Percentiles rank a stretch among this genome's conserved stretches.
These are phyloP conservation scores for Sebastiscus tertius DNA, from an alignment of 2,797 vertebrate genomes.

Conservation along the genomic window DNA sequence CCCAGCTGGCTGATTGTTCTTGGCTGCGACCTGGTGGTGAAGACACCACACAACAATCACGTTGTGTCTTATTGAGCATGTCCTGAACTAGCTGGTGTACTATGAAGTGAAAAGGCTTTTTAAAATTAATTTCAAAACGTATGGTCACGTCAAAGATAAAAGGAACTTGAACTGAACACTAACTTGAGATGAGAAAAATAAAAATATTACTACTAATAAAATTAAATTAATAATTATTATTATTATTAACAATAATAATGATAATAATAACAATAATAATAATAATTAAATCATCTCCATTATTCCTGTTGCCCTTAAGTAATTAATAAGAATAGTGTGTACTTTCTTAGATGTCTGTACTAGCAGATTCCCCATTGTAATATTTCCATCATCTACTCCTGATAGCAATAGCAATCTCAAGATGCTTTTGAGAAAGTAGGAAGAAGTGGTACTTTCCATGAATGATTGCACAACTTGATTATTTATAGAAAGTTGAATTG, in stretches of 20 bases:
- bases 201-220: too few relatives aligned
- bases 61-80: background rate
- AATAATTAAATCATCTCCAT: too few relatives aligned
- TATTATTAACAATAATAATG: too few relatives aligned
- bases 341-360: too few relatives aligned
- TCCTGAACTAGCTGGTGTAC: background rate
- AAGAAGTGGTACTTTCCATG: background rate
- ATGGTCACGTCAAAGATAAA: background rate
- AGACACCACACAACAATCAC: background rate
- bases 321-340: too few relatives aligned
- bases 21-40: slow-evolving; percentile 47
- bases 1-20: background rate
- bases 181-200: background rate
- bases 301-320: too few relatives aligned
- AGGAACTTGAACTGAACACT: background rate
- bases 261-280: too few relatives aligned
- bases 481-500: background rate
- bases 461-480: background rate
- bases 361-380: too few relatives aligned
- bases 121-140: background rate
- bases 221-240: too few relatives aligned
- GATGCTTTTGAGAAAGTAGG: background rate
- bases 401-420: too few relatives aligned
- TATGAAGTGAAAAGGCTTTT: background rate
- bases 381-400: too few relatives aligned